Base-by-base conservation (phyloP, 2,797 vertebrate species). In the Sebastes itinus region DNA sequence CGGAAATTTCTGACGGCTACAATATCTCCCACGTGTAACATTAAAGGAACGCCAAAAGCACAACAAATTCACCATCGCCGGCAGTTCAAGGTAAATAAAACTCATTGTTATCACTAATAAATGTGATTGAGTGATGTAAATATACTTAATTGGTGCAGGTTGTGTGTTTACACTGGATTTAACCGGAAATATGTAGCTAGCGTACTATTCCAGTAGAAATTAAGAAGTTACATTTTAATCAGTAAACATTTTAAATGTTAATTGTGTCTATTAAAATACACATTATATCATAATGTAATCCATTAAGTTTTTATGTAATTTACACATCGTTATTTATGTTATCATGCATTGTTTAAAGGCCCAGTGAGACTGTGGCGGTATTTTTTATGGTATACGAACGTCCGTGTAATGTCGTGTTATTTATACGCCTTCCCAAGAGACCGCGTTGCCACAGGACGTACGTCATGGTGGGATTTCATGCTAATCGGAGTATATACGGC, bases 401-500 rank as follows among this genome's bases (percentile, higher is more conserved):
- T 20, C 16, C 42, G 18, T 18, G 42, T 49, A 38, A 38, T 38
- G 5, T 38, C 2, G 5, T 38, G 35, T 2, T 38, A 38, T 38
- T 38, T 38, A 38, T 13, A 38, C 35, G 12, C 35, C 35, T 38
- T 38, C 35, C 35, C 35, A 38, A 38, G 2, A 38, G 12, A 38
- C 35, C 12, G 35, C 4, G 35, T 38, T 38, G 35, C 12, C 35
- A 0, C 0, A 38, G 35, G 5, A 38, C 12, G 35, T 49, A 22
- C 11, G 54, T 12, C 38, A 42, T 42, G 38, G 38, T 42, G 38
- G 38, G 0, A 13, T 42, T 42, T 42, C 38, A 42, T 42, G 38
- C 38, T 42, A 42, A 42, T 42, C 13, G 1, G 38, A 42, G 13
- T 42, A 42, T 42, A 0, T 13, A 56, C 55, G 3, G 55, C 23